Conservation (phyloP, 2,113 vertebrate genomes). For the Baryphthengus martii region DNA sequence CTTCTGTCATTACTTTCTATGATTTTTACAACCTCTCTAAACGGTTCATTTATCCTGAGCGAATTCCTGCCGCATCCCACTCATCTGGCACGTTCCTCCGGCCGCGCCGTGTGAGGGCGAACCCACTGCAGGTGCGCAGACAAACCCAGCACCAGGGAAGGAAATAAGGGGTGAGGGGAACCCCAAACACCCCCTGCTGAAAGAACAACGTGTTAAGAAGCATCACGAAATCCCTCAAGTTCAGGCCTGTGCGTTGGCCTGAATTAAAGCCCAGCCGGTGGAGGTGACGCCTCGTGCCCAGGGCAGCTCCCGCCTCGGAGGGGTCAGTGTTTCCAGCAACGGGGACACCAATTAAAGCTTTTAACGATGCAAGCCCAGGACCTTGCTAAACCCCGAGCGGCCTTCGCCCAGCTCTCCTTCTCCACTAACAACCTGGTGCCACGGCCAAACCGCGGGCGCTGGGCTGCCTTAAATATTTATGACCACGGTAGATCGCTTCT, state of each 20-base stretch:
- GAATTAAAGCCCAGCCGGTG: not conserved
- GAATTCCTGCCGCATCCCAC: not conserved
- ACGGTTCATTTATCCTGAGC: not conserved
- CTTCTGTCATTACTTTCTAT: not conserved
- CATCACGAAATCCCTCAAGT: not conserved
- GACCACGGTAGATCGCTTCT: rapidly evolving
- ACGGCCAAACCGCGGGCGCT: rapidly evolving
- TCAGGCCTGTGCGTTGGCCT: not conserved
- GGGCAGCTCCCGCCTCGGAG: not conserved
- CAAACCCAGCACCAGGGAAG: rapidly evolving
- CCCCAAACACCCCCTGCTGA: not conserved
- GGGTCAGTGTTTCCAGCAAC: not conserved
- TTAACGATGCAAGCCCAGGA: not conserved
- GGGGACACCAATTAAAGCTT: constrained; percentile 38
- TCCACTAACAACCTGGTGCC: not conserved
- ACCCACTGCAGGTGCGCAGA: not conserved
- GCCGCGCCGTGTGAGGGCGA: not conserved
- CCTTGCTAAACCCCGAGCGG: not conserved
- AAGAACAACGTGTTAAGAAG: not conserved
- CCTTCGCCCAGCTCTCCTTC: not conserved
- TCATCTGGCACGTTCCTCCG: not conserved
- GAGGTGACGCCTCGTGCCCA: not conserved
- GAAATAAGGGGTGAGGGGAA: not conserved
- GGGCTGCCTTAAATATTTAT: not conserved
- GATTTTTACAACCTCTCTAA: not conserved